These are phyloP conservation scores for Pemphredon lugubris DNA, from an alignment of 2,888 invertebrate genomes.

Conservation along the genomic window DNA sequence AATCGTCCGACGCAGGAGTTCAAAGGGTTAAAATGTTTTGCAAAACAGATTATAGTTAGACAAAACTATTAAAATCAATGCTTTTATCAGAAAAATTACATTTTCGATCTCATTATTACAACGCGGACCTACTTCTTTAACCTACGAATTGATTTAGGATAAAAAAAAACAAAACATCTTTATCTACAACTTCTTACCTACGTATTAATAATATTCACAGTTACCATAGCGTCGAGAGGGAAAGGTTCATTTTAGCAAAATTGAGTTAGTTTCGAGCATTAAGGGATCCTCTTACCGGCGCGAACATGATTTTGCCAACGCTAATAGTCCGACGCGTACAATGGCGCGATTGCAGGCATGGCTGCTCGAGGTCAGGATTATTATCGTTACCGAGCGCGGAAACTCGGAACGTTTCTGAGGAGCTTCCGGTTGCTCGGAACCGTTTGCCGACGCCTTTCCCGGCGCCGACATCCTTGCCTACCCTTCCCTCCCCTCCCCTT, in stretches of 20 bases:
- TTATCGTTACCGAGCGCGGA: conserved; percentile 52
- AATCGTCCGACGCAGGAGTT: too few species aligned
- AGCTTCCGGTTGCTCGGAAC: conserved; percentile 53
- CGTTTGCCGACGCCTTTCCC: conserved; percentile 33
- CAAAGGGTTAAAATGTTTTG: too few species aligned
- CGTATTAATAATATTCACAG: not conserved
- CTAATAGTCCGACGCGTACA: conserved; percentile 19
- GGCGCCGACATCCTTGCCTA: conserved; percentile 26
- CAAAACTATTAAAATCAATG: too few species aligned
- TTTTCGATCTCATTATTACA: not conserved
- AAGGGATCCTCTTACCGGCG: conserved; percentile 27
- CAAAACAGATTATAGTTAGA: too few species aligned
- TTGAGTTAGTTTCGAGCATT: conserved; percentile 20
- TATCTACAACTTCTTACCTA: not conserved
- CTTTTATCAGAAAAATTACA: too few species aligned
- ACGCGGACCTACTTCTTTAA: too few species aligned
- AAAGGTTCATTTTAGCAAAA: not conserved
- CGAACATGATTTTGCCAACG: conserved; percentile 41
- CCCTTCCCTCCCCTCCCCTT: conserved; percentile 17
- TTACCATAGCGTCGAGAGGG: not conserved
- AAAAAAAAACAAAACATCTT: too few species aligned
- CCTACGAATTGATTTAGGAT: too few species aligned
- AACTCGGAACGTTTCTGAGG: conserved; percentile 58
- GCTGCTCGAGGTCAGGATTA: conserved; percentile 54
- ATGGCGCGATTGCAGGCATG: conserved; percentile 21